Evolutionary conservation across 2,113 vertebrate species (phyloP), one percentile per base, ranked within the genome.

Genomic region (Chloropsis hardwickii): DNA sequence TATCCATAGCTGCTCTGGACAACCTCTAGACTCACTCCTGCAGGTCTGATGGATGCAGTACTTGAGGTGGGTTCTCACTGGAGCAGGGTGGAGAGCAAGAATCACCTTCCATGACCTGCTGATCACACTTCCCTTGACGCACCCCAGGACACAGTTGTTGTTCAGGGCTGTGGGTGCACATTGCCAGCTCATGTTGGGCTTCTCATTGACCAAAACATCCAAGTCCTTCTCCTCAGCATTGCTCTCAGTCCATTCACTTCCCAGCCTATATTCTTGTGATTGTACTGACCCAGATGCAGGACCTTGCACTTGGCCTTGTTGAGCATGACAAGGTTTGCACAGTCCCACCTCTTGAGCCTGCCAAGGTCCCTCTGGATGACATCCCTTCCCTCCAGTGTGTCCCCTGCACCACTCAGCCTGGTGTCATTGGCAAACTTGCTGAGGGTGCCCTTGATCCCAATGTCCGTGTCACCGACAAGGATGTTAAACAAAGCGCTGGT

Each of bases 391-490:
- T 77, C 5, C 51, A 66, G 35, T 0, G 8, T 50, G 29, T 12
- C 16, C n/a, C 23, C 56, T 40, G 40, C 47, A 29, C 20, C 57
- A 19, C 66, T 6, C 35, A 71, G 48, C 42, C 7, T 31, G 57
- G 66, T 56, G 85, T 33, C 57, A 27, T 4, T 62, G 57, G 35
- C 42, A 48, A 7, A 48, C 40, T 9, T 18, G 35, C 1, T 35
- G 48, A 35, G 35, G 25, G 31, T 80, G 65, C 35, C 5, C 42
- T 65, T 2, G 1, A 9, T 72, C 66, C 50, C 85, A 14, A 2
- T 35, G 35, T 42, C 37, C 0, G 0, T 65, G 67, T 73, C 67
- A 37, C 18, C 0, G 0, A 11, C 33, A 33, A 19, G 23, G 42
- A 20, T 14, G 12, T 39, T 44, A 9, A 50, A 33, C 50, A 28